phyloP scores from a whole-genome alignment of 2,797 vertebrate genomes.

The Synaphobranchus kaupii region DNA sequence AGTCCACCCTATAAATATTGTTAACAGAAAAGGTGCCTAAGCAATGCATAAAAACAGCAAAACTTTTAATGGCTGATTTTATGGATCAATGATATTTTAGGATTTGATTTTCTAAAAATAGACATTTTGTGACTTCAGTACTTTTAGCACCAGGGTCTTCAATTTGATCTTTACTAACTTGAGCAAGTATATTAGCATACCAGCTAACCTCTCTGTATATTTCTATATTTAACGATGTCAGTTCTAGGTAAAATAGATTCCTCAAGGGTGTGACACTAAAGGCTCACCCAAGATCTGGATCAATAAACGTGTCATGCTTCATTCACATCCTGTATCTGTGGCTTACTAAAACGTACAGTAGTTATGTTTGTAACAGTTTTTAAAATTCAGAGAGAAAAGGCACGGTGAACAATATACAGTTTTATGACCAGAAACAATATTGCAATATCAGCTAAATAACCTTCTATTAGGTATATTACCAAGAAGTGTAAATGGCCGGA shows the following conservation, averaged over 20 bases:
- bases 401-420: background rate
- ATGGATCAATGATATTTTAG: no score
- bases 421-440: background rate
- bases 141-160: no score
- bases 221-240: background rate
- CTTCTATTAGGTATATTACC: background rate
- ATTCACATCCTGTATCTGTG: background rate
- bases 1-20: no score
- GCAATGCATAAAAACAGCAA: no score
- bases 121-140: no score
- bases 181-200: background rate
- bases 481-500: background rate
- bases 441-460: background rate
- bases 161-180: background rate
- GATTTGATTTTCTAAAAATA: no score
- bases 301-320: background rate
- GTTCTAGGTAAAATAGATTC: background rate
- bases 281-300: background rate
- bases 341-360: background rate
- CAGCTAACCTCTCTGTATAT: background rate
- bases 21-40: no score
- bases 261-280: background rate
- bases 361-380: background rate
- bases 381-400: background rate
- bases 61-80: no score